Evolutionary conservation across 2,113 vertebrate genomes (phyloP).

Genomic region (Brienomyrus brachyistius): DNA sequence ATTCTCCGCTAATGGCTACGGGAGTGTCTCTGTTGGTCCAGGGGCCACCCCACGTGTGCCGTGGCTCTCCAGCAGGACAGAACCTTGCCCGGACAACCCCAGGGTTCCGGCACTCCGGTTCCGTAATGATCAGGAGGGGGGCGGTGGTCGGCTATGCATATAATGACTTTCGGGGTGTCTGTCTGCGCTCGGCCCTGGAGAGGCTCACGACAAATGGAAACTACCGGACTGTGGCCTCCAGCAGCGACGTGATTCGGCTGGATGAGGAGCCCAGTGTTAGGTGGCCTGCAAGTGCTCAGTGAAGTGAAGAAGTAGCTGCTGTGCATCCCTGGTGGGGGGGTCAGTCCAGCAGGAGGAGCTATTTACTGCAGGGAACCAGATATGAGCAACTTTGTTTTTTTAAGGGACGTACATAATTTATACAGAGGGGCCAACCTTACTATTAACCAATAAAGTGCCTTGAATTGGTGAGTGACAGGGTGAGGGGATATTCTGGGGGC

Average conservation of each 20-base stretch:
- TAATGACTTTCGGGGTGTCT: neutral
- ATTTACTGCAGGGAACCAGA: neutral
- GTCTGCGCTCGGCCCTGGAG: neutral
- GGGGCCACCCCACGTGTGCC: conserved; percentile 40
- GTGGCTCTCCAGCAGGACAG: neutral
- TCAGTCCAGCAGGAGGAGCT: neutral
- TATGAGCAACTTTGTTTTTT: neutral
- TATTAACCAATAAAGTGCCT: neutral
- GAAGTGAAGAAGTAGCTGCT: conserved; percentile 36
- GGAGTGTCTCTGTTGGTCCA: conserved; percentile 40
- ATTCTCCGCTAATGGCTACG: conserved; percentile 45
- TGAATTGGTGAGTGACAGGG: neutral
- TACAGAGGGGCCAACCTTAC: neutral
- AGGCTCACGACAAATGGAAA: conserved; percentile 26
- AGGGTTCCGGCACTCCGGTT: conserved; percentile 42
- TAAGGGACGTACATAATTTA: neutral
- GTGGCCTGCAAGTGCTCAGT: conserved; percentile 27
- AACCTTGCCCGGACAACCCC: conserved; percentile 4
- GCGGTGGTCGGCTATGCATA: conserved; percentile 14
- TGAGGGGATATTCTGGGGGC: neutral
- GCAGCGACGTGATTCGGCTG: conserved; percentile 30
- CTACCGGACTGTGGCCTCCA: conserved; percentile 25
- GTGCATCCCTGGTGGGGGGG: conserved; percentile 8
- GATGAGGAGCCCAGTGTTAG: conserved; percentile 25
- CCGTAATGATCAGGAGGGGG: conserved; percentile 43